phyloP scores from a whole-genome alignment of 2,888 invertebrate genomes.

The Lasioglossum lativentre region DNA sequence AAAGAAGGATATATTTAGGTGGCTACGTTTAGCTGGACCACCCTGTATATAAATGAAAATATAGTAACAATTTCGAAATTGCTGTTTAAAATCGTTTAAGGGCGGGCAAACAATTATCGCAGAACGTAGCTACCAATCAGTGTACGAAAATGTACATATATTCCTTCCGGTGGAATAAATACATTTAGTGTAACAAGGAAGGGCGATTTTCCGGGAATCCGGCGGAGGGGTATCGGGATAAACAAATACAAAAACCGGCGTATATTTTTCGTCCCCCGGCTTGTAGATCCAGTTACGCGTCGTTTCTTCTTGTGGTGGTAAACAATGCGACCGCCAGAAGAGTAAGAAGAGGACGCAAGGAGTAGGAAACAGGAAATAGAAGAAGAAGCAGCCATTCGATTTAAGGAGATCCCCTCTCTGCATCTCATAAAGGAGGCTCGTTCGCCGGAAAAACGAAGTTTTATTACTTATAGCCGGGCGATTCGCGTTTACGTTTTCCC shows the following conservation, averaged over 20 bases:
- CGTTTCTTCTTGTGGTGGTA: background rate
- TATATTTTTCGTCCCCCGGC: background rate
- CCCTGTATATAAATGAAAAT: background rate
- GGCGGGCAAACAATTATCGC: too few relatives aligned
- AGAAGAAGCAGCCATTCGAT: slow-evolving; percentile 7
- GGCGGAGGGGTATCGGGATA: background rate
- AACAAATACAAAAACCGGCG: background rate
- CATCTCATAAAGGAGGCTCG: slow-evolving; percentile 46
- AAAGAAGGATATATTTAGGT: too few relatives aligned
- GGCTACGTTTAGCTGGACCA: too few relatives aligned
- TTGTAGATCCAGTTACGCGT: slow-evolving; percentile 1
- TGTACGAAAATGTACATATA: too few relatives aligned
- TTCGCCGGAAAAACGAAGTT: slow-evolving; percentile 45
- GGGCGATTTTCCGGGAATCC: background rate
- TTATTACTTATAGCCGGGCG: slow-evolving; percentile 51
- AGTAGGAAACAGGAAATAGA: background rate
- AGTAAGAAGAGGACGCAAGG: background rate
- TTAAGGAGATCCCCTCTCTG: background rate
- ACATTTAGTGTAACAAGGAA: background rate
- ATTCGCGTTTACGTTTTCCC: slow-evolving; percentile 68
- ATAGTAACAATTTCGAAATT: background rate
- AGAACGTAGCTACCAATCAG: too few relatives aligned
- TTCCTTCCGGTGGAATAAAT: background rate
- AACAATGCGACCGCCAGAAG: background rate
- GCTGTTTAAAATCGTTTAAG: background rate